Conservation (phyloP, 2,888 invertebrate genomes). For the Tolmerus cingulatus region DNA sequence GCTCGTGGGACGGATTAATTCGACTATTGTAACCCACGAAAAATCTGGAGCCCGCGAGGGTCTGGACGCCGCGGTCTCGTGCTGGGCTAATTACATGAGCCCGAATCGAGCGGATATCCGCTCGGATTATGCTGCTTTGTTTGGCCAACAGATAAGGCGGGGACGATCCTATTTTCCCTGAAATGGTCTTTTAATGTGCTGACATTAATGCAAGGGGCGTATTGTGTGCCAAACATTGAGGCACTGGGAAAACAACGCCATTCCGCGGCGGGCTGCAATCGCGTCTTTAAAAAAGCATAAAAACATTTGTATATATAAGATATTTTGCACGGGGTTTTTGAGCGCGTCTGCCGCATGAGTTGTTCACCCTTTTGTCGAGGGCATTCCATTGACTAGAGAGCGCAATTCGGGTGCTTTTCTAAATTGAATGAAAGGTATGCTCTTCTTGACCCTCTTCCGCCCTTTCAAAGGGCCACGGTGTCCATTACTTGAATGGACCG, state of each 20-base stretch:
- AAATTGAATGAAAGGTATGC: not conserved
- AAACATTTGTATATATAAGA: not conserved
- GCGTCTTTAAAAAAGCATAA: not conserved
- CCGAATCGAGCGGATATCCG: slow-evolving; percentile 46
- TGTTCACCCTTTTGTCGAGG: slow-evolving; percentile 14
- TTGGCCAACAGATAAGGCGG: slow-evolving; percentile 39
- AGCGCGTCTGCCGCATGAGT: not conserved
- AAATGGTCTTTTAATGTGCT: slow-evolving; percentile 32
- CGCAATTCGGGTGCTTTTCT: slow-evolving; percentile 21
- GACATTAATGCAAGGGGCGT: slow-evolving; percentile 40
- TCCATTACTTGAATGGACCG: slow-evolving; percentile 20
- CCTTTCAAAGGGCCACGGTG: slow-evolving; percentile 9
- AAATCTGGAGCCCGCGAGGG: not conserved
- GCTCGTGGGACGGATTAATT: slow-evolving; percentile 7
- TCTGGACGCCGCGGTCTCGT: not conserved
- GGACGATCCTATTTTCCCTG: slow-evolving; percentile 28
- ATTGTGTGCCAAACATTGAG: slow-evolving; percentile 37
- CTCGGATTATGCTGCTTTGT: slow-evolving; percentile 30
- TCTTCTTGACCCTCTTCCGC: slow-evolving; percentile 26
- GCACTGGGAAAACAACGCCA: slow-evolving; percentile 29
- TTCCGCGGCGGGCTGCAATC: not conserved
- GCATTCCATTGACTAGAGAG: slow-evolving; percentile 25
- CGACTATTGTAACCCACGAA: slow-evolving; percentile 9
- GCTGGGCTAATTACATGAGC: slow-evolving; percentile 44
- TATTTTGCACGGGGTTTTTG: not conserved